Evolutionary conservation across 2,797 vertebrate genomes (phyloP), one percentile per base, ranked within the genome.

Genomic region (Lepus oiostolus): DNA sequence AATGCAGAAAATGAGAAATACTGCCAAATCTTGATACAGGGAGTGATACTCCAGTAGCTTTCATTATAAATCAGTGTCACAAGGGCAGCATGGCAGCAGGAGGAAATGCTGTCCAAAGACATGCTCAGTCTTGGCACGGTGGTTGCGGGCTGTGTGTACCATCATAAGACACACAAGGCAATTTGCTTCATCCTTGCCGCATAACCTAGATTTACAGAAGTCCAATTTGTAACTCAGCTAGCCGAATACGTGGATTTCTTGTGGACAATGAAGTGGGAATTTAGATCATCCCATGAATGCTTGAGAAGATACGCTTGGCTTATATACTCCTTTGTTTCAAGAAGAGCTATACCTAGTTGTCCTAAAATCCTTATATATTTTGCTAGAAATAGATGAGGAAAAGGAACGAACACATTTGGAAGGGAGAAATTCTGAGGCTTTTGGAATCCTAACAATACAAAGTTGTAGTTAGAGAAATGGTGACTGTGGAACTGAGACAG

Each of bases 111-210:
- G 38, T 94, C 93, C 97, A 92, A 96, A 96, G 84, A 94, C 77
- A 24, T 63, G 81, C 80, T 0, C 0, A 82, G 54, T 42, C 10
- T 76, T 98, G 97, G 95, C 96, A 67, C 14, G 76, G 74, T 50
- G 81, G 9, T 9, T 94, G 28, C 16, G 50, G 88, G 63, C 70
- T 67, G 93, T 92, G 50, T 68, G 85, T 79, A 90, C 97, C 94
- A 87, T 96, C 90, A 72, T 90, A 84, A 71, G 81, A 87, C 81
- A 93, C 82, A 92, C 10, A 77, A 92, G 96, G 82, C 47, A 80
- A 95, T 93, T 96, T 95, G 91, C 96, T 88, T 93, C 93, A 95
- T 97, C 94, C 94, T 97, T 91, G 76, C 88, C 96, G 67, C 3
- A 22, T 93, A 92, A 96, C n/a, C 84, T 88, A 88, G 83, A 90